Evolutionary conservation across 2,888 invertebrate genomes (phyloP).

Genomic region (Clistopyga incitator): DNA sequence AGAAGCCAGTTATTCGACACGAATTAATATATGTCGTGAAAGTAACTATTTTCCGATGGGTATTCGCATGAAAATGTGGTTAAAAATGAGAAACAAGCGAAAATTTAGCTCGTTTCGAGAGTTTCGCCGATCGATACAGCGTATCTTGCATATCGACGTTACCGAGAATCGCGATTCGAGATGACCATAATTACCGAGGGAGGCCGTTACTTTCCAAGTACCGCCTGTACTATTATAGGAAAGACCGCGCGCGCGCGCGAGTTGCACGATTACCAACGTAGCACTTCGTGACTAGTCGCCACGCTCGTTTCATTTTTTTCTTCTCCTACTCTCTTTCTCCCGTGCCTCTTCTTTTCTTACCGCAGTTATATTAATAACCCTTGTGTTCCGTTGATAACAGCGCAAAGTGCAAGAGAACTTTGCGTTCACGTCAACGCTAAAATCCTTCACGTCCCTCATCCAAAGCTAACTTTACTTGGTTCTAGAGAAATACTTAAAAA

Average conservation of each 20-base stretch:
- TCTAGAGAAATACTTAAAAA: not conserved
- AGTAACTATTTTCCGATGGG: not conserved
- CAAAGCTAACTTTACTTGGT: not conserved
- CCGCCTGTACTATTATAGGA: slow-evolving; percentile 7
- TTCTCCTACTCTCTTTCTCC: not conserved
- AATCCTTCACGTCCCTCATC: not conserved
- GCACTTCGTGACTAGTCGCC: slow-evolving; percentile 1
- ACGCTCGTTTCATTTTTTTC: slow-evolving; percentile 20
- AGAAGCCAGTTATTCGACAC: slow-evolving; percentile 5
- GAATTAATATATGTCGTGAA: not conserved
- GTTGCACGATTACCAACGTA: slow-evolving; percentile 22
- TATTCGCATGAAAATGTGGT: not conserved
- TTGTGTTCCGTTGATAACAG: slow-evolving; percentile 13
- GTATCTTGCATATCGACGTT: slow-evolving; percentile 32
- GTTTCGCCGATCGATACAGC: slow-evolving; percentile 44
- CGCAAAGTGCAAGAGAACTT: slow-evolving; percentile 45
- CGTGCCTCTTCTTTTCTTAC: slow-evolving; percentile 49
- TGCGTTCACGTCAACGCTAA: slow-evolving; percentile 35
- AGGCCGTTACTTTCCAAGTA: slow-evolving; percentile 27
- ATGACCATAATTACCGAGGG: slow-evolving; percentile 47
- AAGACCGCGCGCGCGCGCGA: slow-evolving; percentile 11
- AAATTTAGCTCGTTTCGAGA: not conserved
- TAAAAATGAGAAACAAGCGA: not conserved
- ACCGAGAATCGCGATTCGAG: slow-evolving; percentile 55
- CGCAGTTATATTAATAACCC: slow-evolving; percentile 58